Conservation (phyloP, 2,888 invertebrate species). For the Protodeltote pygarga region DNA sequence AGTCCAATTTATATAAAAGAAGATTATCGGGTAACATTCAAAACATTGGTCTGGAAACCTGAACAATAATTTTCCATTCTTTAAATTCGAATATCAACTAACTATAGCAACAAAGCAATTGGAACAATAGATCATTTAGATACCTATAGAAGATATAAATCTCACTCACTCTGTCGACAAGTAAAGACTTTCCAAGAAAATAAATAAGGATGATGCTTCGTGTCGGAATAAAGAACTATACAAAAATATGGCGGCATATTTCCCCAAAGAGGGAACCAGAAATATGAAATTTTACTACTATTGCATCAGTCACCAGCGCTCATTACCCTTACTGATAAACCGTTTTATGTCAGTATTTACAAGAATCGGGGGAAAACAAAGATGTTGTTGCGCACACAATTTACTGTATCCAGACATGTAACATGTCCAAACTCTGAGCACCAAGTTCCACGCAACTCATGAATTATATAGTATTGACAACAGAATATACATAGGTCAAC, state of each 20-base stretch:
- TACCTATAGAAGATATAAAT: too few species aligned
- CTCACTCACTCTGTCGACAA: too few species aligned
- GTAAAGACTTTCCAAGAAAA: too few species aligned
- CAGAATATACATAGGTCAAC: constrained; percentile 27
- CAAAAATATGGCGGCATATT: constrained; percentile 35
- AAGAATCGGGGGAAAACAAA: constrained; percentile 16
- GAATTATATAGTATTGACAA: constrained; percentile 49
- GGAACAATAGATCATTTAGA: too few species aligned
- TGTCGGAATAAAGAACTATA: constrained; percentile 31
- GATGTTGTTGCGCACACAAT: constrained; percentile 21
- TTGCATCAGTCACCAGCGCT: constrained; percentile 20
- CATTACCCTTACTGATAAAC: constrained; percentile 37
- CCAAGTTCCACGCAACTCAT: constrained; percentile 47
- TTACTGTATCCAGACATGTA: constrained; percentile 12
- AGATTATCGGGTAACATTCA: too few species aligned
- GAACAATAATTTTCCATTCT: too few species aligned
- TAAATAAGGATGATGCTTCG: constrained; percentile 16
- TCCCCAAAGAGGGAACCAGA: constrained; percentile 42
- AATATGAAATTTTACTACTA: constrained; percentile 37
- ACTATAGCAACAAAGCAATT: too few species aligned
- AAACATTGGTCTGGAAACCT: too few species aligned
- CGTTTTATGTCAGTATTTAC: constrained; percentile 27
- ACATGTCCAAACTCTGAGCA: constrained; percentile 33
- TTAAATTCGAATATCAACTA: too few species aligned
- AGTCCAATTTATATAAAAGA: too few species aligned